Evolutionary conservation across 2,888 invertebrate genomes (phyloP).

Genomic region (Synanthedon tipuliformis): DNA sequence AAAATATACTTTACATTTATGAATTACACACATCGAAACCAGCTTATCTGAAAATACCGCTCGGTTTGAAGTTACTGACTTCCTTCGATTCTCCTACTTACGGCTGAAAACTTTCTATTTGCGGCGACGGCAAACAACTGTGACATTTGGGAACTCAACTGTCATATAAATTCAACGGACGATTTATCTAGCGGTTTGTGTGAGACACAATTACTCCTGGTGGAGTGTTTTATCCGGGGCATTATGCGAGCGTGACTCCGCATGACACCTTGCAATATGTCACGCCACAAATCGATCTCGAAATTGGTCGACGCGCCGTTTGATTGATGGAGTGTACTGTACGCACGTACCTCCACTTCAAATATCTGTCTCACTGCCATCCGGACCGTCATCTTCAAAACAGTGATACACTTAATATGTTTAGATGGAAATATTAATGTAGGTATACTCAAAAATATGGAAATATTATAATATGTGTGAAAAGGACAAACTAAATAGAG

Average conservation of each 20-base stretch:
- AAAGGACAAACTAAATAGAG: too few relatives aligned
- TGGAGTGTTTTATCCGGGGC: background rate
- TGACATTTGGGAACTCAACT: background rate
- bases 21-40: too few relatives aligned
- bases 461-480: too few relatives aligned
- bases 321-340: conserved; percentile 1
- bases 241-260: conserved; percentile 25
- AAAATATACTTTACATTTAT: too few relatives aligned
- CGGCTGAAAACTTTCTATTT: background rate
- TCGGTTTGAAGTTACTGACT: too few relatives aligned
- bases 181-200: background rate
- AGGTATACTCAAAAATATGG: too few relatives aligned
- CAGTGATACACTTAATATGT: too few relatives aligned
- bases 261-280: conserved; percentile 30
- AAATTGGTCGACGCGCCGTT: conserved; percentile 1
- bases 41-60: background rate
- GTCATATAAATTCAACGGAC: background rate
- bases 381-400: background rate
- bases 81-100: background rate
- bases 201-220: background rate
- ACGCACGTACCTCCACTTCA: background rate
- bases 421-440: too few relatives aligned
- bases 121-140: background rate
- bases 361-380: background rate
- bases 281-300: conserved; percentile 25